phyloP scores from a whole-genome alignment of 2,797 vertebrate species.

The Poecilia velifera region DNA sequence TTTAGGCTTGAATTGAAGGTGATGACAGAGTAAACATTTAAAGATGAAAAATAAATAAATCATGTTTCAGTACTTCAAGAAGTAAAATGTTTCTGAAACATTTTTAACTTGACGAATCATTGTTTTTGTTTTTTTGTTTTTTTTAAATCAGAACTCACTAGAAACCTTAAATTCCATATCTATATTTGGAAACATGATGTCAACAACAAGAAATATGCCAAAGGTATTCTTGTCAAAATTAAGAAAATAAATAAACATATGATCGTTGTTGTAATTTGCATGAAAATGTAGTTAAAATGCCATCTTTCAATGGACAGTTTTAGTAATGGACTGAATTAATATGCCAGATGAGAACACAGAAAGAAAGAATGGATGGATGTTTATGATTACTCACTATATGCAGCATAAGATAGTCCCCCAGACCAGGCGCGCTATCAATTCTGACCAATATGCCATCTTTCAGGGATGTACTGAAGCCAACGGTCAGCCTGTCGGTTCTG shows the following conservation, averaged over 20 bases:
- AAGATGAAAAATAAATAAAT: background rate
- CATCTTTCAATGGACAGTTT: background rate
- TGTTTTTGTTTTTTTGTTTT: background rate
- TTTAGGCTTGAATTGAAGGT: background rate
- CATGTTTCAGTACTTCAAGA: background rate
- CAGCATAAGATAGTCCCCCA: constrained; percentile 96
- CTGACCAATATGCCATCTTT: constrained; percentile 96
- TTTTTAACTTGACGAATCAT: background rate
- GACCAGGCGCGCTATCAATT: constrained; percentile 93
- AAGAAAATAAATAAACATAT: background rate
- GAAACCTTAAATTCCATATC: background rate
- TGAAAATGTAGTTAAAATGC: background rate
- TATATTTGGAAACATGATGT: background rate
- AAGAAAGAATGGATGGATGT: background rate
- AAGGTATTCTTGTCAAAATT: background rate
- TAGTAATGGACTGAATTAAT: background rate
- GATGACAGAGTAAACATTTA: background rate
- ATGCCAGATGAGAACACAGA: background rate
- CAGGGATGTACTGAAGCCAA: constrained; percentile 97
- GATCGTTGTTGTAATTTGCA: background rate
- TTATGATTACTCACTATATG: constrained; percentile 90
- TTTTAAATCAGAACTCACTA: background rate
- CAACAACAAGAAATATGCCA: background rate
- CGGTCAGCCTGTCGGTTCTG: constrained; percentile 92
- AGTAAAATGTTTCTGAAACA: background rate